Percentiles rank a stretch among this genome's conserved stretches.
Evolutionary conservation across 2,888 invertebrate species (phyloP).

Genomic region (Hipparchia sbordonii): DNA sequence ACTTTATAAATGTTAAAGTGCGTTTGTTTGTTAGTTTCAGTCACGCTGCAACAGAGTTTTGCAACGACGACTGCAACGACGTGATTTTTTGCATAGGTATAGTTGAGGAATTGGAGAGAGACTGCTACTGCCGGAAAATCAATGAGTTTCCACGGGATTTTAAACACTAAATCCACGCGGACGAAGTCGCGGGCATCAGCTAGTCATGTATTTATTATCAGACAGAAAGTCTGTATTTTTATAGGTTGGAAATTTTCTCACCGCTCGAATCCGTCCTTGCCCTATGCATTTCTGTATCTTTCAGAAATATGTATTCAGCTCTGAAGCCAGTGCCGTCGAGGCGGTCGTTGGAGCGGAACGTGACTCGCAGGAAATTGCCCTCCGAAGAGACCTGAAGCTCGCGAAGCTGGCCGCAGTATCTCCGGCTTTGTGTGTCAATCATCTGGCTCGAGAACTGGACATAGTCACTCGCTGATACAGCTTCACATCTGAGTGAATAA

Average conservation of each 20-base stretch:
- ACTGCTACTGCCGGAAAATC: too few relatives aligned
- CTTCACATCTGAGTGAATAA: slow-evolving; percentile 89
- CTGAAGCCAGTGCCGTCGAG: slow-evolving; percentile 97
- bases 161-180: too few relatives aligned
- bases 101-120: too few relatives aligned
- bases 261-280: slow-evolving; percentile 65
- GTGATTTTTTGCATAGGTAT: too few relatives aligned
- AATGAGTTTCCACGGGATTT: too few relatives aligned
- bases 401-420: slow-evolving; percentile 92
- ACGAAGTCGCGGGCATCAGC: too few relatives aligned
- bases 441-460: slow-evolving; percentile 97
- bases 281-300: slow-evolving; percentile 84
- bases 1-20: too few relatives aligned
- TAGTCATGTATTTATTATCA: too few relatives aligned
- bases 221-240: background rate
- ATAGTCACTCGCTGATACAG: slow-evolving; percentile 95
- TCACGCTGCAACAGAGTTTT: too few relatives aligned
- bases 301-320: slow-evolving; percentile 93
- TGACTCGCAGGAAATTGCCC: slow-evolving; percentile 94
- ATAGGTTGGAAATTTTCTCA: slow-evolving; percentile 40
- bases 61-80: too few relatives aligned
- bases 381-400: slow-evolving; percentile 92
- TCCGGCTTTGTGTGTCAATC: slow-evolving; percentile 90
- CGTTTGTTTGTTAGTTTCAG: too few relatives aligned
- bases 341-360: slow-evolving; percentile 96